Conservation (phyloP, 2,797 vertebrate species). For the Macrochelys suwanniensis region DNA sequence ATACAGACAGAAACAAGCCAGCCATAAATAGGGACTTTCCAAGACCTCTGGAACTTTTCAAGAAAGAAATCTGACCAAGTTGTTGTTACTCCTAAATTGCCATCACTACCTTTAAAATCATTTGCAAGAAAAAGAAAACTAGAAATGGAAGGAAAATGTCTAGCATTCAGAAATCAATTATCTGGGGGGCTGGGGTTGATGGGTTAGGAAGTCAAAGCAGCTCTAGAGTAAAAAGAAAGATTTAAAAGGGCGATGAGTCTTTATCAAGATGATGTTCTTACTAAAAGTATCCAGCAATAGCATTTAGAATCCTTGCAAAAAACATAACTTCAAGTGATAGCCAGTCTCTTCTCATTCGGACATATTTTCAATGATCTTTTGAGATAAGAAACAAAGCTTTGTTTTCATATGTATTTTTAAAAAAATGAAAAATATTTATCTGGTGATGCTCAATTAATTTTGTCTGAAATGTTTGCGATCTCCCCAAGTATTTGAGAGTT, state of each 20-base stretch:
- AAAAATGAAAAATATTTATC: background rate
- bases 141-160: constrained; percentile 33
- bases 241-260: background rate
- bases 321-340: background rate
- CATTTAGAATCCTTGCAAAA: background rate
- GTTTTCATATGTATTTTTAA: background rate
- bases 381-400: background rate
- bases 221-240: background rate
- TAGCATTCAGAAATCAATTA: constrained; percentile 43
- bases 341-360: background rate
- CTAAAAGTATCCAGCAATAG: background rate
- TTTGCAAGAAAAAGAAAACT: constrained; percentile 47
- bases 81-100: constrained; percentile 39
- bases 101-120: background rate
- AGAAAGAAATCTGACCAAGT: constrained; percentile 7
- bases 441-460: background rate
- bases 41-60: constrained; percentile 57
- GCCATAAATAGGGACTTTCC: constrained; percentile 47
- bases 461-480: background rate
- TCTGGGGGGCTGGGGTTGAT: constrained; percentile 7
- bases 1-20: constrained; percentile 44
- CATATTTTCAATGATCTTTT: background rate
- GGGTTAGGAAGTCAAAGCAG: constrained; percentile 9
- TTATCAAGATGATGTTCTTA: background rate
- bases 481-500: background rate